phyloP scores from a whole-genome alignment of 2,888 invertebrate species.

The Lithophane socia region DNA sequence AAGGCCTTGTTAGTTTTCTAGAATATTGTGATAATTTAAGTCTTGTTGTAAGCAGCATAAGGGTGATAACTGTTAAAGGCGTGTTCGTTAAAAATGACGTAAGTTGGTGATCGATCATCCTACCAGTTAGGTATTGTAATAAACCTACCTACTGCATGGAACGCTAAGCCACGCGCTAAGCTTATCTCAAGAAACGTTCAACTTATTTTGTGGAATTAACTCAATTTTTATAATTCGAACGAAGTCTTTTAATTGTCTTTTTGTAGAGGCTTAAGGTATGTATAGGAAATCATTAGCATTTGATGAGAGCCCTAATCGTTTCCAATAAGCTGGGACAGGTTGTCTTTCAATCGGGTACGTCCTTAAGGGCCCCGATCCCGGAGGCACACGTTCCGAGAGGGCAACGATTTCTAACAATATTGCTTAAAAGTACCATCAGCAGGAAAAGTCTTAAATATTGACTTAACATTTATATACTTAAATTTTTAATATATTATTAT shows the following conservation, averaged over 20 bases:
- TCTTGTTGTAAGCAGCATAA: slow-evolving; percentile 33
- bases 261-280: neutral
- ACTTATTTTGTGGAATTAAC: slow-evolving; percentile 12
- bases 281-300: slow-evolving; percentile 35
- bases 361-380: too few species aligned
- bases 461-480: too few species aligned
- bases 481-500: neutral
- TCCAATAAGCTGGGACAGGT: neutral
- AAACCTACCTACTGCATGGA: slow-evolving; percentile 5
- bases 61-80: slow-evolving; percentile 37
- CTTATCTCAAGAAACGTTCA: slow-evolving; percentile 16
- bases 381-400: too few species aligned
- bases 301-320: slow-evolving; percentile 8
- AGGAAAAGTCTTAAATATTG: too few species aligned
- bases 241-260: neutral
- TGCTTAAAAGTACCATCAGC: too few species aligned
- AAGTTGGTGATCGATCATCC: slow-evolving; percentile 45
- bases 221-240: neutral
- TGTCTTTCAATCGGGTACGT: neutral
- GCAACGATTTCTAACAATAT: too few species aligned
- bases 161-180: slow-evolving; percentile 1
- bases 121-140: slow-evolving; percentile 17
- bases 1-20: neutral
- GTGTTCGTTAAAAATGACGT: slow-evolving; percentile 40
- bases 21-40: slow-evolving; percentile 13